Percentiles rank a stretch among this genome's conserved stretches.
phyloP scores from a whole-genome alignment of 1,140 invertebrate species.

The Hylaeus volcanicus region DNA sequence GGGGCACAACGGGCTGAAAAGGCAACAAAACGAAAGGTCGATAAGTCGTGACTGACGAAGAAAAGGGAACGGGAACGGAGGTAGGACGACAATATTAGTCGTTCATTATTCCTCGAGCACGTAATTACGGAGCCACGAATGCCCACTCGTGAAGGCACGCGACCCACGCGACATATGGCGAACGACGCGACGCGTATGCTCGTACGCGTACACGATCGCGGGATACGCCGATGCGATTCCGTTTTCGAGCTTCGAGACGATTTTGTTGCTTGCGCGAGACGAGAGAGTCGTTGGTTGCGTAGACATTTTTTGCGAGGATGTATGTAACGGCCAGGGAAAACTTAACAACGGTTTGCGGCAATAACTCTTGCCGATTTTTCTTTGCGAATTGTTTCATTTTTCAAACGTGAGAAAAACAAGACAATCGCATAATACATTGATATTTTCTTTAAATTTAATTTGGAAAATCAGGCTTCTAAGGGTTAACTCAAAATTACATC shows the following conservation, averaged over 20 bases:
- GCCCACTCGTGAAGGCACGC: slow-evolving; percentile 74
- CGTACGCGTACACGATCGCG: slow-evolving; percentile 22
- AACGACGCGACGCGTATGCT: slow-evolving; percentile 41
- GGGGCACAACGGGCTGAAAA: slow-evolving; percentile 61
- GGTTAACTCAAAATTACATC: no score
- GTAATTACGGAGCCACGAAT: slow-evolving; percentile 70
- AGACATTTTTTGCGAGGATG: no score
- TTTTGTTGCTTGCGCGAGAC: no score
- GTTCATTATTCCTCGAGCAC: slow-evolving; percentile 75
- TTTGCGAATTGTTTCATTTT: no score
- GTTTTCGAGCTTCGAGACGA: slow-evolving; percentile 7
- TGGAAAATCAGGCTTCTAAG: no score
- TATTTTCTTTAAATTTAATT: no score
- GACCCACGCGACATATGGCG: slow-evolving; percentile 76
- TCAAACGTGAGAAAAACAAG: no score
- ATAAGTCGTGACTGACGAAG: slow-evolving; percentile 68
- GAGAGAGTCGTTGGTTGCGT: no score
- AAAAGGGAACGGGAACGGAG: slow-evolving; percentile 18
- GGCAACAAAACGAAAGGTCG: slow-evolving; percentile 75
- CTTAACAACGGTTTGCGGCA: no score
- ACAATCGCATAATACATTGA: no score
- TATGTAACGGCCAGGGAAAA: no score
- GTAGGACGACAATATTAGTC: slow-evolving; percentile 74
- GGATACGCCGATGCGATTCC: slow-evolving; percentile 43
- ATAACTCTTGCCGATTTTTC: no score